Percentiles rank a stretch among this genome's conserved stretches.
Evolutionary conservation across 2,797 vertebrate genomes (phyloP).

Genomic region (Odontamblyopus rebecca): DNA sequence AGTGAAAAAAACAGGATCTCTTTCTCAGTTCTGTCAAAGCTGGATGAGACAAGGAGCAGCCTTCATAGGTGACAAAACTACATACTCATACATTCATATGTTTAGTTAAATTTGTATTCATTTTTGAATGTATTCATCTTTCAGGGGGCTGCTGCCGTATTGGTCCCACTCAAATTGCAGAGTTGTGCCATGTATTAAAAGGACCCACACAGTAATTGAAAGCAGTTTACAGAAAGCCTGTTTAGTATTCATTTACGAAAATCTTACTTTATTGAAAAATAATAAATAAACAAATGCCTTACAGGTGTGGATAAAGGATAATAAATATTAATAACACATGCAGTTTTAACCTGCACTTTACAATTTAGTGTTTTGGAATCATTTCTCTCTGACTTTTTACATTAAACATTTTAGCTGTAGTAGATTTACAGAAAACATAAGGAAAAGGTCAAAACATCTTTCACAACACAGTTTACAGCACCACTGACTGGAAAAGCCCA

Average conservation of each 20-base stretch:
- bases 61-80: conserved; percentile 72
- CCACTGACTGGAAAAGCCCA: conserved; percentile 35
- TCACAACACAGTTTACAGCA: conserved; percentile 37
- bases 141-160: conserved; percentile 82
- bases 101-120: background rate
- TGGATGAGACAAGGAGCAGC: conserved; percentile 79
- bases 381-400: conserved; percentile 14
- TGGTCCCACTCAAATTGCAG: conserved; percentile 67
- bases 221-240: background rate
- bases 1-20: conserved; percentile 21
- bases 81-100: background rate
- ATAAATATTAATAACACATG: conserved; percentile 49
- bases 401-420: conserved; percentile 19
- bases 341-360: conserved; percentile 43
- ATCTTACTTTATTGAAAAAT: conserved; percentile 70
- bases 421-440: conserved; percentile 33
- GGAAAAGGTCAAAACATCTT: conserved; percentile 31
- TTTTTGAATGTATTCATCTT: conserved; percentile 12
- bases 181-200: conserved; percentile 57
- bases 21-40: conserved; percentile 54
- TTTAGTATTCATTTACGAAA: conserved; percentile 47
- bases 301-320: conserved; percentile 36
- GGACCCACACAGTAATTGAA: conserved; percentile 18
- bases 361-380: conserved; percentile 28
- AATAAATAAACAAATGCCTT: conserved; percentile 45